These are phyloP conservation scores for Nematostella vectensis DNA, from an alignment of 92 coral and sea anemone genomes.

Conservation along the genomic window DNA sequence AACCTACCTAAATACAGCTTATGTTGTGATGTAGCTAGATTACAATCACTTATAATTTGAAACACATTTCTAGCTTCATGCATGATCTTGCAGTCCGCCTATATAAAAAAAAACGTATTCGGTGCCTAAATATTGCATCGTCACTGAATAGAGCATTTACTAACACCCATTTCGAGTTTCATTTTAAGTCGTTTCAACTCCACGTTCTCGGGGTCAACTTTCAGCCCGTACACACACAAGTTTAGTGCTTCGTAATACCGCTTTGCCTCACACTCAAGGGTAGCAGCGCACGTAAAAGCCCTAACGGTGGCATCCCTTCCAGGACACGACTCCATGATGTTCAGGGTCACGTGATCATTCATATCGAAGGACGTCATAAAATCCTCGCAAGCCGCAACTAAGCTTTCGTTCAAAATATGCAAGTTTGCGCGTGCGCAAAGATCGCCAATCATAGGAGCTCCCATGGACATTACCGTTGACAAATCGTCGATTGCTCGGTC, in stretches of 20 bases:
- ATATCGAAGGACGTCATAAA: constrained; percentile 61
- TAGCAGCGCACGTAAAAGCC: constrained; percentile 42
- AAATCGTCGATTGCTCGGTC: constrained; percentile 71
- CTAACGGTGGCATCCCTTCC: constrained; percentile 47
- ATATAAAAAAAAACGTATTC: too few species aligned
- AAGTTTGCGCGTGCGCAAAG: constrained; percentile 77
- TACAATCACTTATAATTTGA: too few species aligned
- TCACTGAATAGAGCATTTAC: constrained; percentile 60
- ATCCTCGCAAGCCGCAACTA: constrained; percentile 60
- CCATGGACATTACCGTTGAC: constrained; percentile 58
- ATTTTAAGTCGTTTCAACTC: constrained; percentile 54
- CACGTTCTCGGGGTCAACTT: constrained; percentile 49
- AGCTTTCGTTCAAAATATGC: constrained; percentile 58
- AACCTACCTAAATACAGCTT: too few species aligned
- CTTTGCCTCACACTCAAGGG: constrained; percentile 36
- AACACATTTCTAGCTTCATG: too few species aligned
- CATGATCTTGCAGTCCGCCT: too few species aligned
- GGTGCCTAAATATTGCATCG: too few species aligned
- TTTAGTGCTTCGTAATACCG: constrained; percentile 45
- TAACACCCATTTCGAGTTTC: constrained; percentile 49
- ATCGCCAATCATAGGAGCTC: constrained; percentile 54
- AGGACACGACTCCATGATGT: constrained; percentile 60
- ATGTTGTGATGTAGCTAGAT: too few species aligned
- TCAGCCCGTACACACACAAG: constrained; percentile 58
- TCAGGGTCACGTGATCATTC: constrained; percentile 56